Base-by-base conservation (phyloP, 1,140 invertebrate genomes). In the Anadara kagoshimensis region DNA sequence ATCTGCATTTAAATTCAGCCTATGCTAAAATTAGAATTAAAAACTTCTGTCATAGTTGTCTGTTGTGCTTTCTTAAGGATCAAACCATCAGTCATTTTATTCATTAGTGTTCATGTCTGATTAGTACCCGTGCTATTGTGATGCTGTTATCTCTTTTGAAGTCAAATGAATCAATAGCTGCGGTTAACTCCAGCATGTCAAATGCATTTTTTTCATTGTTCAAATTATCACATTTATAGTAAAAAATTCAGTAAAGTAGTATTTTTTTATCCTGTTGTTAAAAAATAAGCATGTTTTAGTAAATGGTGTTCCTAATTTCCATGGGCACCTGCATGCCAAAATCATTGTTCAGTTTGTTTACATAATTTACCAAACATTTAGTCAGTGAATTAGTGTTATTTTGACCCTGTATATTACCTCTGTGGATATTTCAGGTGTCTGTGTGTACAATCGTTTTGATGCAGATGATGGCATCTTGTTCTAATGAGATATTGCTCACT, bases 401-500 rank as follows among this genome's bases (percentile, higher is more conserved):
- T 49, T 18, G 14, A 49, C n/a, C 47, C 4, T 49, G 47, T 59
- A 3, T 20, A 56, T 43, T 75, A 80, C 78, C 75, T 80, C 78
- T 22, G 68, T 75, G 8, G 72, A 51, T 14, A 73, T 74, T 8
- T 80, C 78, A 14, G 75, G 73, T 62, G 69, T 72, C 26, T 78
- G 78, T 66, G 76, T 80, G 45, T 78, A 80, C 10, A 80, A 61
- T 36, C 78, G 58, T 65, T 80, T 80, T 58, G 75, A 65, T 57
- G 75, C 69, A 58, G 66, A 70, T 49, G 76, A 68, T 16, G 78
- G 76, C 76, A 78, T 78, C 16, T 43, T 78, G 44, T 62, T 36
- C 29, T 36, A 36, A 3, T 36, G 29, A 36, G 29, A 2, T 36
- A 7, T 36, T 36, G 2, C 7, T 36, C 29, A 36, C 29, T 36